These are phyloP conservation scores for Saccostrea glomerata DNA, from an alignment of 1,140 invertebrate species.

Conservation along the genomic window DNA sequence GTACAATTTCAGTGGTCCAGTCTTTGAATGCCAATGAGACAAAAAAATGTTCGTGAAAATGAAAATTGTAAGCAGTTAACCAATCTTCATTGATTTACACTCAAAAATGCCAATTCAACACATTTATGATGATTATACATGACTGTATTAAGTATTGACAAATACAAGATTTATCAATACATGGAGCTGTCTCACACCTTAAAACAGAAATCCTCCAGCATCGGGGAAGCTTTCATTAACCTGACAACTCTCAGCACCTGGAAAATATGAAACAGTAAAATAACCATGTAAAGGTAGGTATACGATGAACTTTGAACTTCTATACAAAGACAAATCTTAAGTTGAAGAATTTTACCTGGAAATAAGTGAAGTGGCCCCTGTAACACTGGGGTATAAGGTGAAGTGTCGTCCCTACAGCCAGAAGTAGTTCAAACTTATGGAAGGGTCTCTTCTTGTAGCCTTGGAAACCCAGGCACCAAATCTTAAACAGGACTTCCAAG, in stretches of 20 bases:
- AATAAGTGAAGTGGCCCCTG: slow-evolving; percentile 95
- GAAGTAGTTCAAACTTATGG: slow-evolving; percentile 97
- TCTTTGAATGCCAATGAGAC: no score
- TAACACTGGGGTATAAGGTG: slow-evolving; percentile 96
- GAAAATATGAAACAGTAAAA: slow-evolving; percentile 22
- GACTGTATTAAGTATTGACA: no score
- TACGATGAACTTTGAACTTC: neutral
- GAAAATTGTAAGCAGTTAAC: no score
- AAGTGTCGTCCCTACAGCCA: slow-evolving; percentile 96
- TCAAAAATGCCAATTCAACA: no score
- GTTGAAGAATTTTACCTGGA: slow-evolving; percentile 86
- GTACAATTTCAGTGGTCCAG: neutral
- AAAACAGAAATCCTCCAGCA: slow-evolving; percentile 99
- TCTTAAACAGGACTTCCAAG: slow-evolving; percentile 97
- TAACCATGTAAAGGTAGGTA: neutral
- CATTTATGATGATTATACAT: no score
- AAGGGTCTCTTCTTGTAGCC: slow-evolving; percentile 97
- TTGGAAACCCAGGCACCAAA: slow-evolving; percentile 96
- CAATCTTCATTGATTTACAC: no score
- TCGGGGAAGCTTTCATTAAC: slow-evolving; percentile 98
- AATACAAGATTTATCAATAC: no score
- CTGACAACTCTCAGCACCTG: slow-evolving; percentile 96
- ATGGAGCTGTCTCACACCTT: slow-evolving; percentile 82
- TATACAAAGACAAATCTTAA: neutral
- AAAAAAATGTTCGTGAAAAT: no score